phyloP scores from a whole-genome alignment of 2,113 vertebrate genomes.

The Anser cygnoides region DNA sequence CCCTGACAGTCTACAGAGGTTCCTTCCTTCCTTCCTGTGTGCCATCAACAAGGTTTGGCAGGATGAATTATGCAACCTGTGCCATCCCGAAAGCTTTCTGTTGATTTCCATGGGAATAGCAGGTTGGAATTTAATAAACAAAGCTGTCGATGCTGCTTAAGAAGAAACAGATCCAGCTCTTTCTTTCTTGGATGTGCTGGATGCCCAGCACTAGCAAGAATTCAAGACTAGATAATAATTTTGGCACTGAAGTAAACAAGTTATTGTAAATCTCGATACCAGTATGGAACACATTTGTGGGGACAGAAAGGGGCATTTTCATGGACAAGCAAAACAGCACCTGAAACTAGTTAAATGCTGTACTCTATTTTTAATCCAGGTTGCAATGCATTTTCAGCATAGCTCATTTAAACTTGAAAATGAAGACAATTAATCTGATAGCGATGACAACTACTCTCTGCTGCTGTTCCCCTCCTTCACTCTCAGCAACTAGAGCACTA shows the following conservation, averaged over 20 bases:
- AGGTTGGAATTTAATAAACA: constrained; percentile 34
- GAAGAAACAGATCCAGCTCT: neutral
- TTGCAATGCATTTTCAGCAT: neutral
- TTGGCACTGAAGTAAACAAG: neutral
- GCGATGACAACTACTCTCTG: neutral
- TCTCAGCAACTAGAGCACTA: neutral
- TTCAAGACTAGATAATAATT: neutral
- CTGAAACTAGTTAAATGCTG: neutral
- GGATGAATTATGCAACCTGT: neutral
- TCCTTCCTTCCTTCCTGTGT: neutral
- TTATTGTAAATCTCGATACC: neutral
- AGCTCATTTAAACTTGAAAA: neutral
- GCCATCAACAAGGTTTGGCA: constrained; percentile 18
- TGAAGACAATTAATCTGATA: neutral
- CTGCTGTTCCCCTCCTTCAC: neutral
- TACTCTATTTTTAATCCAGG: neutral
- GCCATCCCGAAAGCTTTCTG: neutral
- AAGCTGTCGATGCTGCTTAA: constrained; percentile 20
- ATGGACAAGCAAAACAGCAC: neutral
- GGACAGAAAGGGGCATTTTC: neutral
- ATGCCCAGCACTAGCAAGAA: neutral
- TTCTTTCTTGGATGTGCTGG: neutral
- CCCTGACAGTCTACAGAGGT: neutral
- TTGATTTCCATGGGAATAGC: neutral
- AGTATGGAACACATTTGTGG: neutral